These are phyloP conservation scores for Archivesica marissinica DNA, from an alignment of 1,140 invertebrate genomes.

Conservation along the genomic window DNA sequence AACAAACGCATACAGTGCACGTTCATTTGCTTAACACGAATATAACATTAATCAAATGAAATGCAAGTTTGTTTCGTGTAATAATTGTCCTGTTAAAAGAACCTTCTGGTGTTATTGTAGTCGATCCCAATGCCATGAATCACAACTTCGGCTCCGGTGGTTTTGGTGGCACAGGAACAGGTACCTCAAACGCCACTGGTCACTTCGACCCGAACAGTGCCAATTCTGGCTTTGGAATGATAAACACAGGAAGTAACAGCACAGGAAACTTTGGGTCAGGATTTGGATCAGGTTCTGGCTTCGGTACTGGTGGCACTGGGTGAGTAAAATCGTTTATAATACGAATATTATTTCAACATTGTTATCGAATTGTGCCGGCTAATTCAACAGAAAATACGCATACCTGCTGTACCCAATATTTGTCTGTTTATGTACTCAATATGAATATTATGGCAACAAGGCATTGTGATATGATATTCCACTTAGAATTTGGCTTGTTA, in stretches of 20 bases:
- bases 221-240: constrained; percentile 37
- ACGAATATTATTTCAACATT: too few relatives aligned
- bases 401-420: background rate
- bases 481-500: background rate
- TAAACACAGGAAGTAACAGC: constrained; percentile 7
- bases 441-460: background rate
- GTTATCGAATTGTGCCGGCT: too few relatives aligned
- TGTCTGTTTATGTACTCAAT: background rate
- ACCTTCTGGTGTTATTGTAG: background rate
- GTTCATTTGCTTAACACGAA: background rate
- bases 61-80: background rate
- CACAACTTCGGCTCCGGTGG: constrained; percentile 32
- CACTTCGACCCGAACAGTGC: constrained; percentile 29
- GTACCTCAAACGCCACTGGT: constrained; percentile 13
- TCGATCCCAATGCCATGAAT: constrained; percentile 40
- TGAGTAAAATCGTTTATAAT: background rate
- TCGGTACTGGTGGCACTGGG: constrained; percentile 35
- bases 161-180: background rate
- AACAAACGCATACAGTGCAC: too few relatives aligned
- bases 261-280: constrained; percentile 17
- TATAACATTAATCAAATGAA: background rate
- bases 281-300: constrained; percentile 24
- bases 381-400: background rate
- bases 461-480: background rate
- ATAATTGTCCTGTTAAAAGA: background rate